Percentiles rank a stretch among this genome's conserved stretches.
Evolutionary conservation across 2,113 vertebrate species (phyloP).

Genomic region (Nibea albiflora): DNA sequence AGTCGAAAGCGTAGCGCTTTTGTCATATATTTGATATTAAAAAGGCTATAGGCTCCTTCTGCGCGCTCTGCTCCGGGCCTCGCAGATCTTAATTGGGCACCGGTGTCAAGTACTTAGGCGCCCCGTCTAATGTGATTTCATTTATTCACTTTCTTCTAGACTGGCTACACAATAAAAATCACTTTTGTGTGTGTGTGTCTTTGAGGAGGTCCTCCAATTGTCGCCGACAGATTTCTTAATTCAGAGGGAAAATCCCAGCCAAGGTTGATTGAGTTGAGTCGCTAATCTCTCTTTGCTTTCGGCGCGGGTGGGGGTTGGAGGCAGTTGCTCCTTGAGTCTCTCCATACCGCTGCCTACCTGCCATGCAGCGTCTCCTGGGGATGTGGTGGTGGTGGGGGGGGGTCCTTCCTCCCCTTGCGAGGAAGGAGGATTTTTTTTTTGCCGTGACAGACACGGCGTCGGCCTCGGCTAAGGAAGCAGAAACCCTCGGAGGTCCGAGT

Average conservation of each 20-base stretch:
- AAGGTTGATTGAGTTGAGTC: constrained; percentile 44
- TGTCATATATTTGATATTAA: constrained; percentile 55
- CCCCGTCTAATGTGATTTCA: constrained; percentile 54
- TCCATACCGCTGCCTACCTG: constrained; percentile 45
- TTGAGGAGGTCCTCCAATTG: constrained; percentile 35
- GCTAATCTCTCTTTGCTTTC: constrained; percentile 43
- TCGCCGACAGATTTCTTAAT: constrained; percentile 39
- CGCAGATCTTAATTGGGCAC: constrained; percentile 55
- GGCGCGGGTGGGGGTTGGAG: neutral
- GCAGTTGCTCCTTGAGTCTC: neutral
- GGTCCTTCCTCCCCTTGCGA: too few relatives aligned
- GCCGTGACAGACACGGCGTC: constrained; percentile 52
- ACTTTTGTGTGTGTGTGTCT: constrained; percentile 22
- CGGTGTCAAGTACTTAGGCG: constrained; percentile 46
- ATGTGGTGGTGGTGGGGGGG: neutral
- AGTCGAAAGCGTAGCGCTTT: constrained; percentile 32
- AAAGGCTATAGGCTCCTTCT: constrained; percentile 40
- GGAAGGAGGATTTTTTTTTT: constrained; percentile 26
- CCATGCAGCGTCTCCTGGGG: constrained; percentile 41
- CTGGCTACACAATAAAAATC: constrained; percentile 21
- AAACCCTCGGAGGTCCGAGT: constrained; percentile 69
- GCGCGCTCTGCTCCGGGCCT: constrained; percentile 16
- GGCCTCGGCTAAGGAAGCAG: constrained; percentile 62
- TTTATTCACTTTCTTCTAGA: constrained; percentile 54
- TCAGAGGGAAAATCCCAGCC: constrained; percentile 25